Evolutionary conservation across 1,140 invertebrate species (phyloP).

Genomic region (Lerema accius): DNA sequence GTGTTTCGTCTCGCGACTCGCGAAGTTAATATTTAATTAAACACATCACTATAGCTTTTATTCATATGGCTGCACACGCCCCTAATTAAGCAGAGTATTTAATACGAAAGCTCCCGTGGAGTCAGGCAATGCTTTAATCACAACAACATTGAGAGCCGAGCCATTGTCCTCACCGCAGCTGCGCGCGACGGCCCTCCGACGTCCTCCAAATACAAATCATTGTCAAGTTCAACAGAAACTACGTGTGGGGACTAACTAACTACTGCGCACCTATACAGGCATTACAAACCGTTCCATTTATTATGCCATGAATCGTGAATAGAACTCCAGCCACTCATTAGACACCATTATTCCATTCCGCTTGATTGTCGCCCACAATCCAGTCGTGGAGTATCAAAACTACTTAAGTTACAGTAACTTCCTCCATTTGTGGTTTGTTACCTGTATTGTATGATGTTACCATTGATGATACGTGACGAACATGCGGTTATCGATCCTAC

Average conservation of each 20-base stretch:
- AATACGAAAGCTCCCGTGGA: conserved; percentile 38
- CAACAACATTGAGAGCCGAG: conserved; percentile 44
- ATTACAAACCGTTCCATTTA: conserved; percentile 26
- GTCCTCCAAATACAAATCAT: conserved; percentile 70
- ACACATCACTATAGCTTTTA: background rate
- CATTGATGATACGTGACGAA: conserved; percentile 28
- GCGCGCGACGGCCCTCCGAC: conserved; percentile 46
- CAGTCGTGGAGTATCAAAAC: conserved; percentile 14
- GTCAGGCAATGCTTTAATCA: conserved; percentile 45
- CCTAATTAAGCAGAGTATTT: conserved; percentile 36
- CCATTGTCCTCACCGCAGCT: conserved; percentile 62
- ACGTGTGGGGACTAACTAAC: conserved; percentile 49
- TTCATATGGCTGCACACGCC: conserved; percentile 17
- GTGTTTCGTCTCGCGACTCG: background rate
- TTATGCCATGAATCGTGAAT: conserved; percentile 7
- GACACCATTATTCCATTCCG: conserved; percentile 18
- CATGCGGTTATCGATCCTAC: conserved; percentile 14
- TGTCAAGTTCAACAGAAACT: conserved; percentile 70
- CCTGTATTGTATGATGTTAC: conserved; percentile 30
- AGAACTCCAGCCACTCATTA: conserved; percentile 14
- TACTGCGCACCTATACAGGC: conserved; percentile 7
- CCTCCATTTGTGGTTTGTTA: conserved; percentile 40
- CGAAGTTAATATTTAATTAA: conserved; percentile 4
- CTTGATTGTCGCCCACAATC: conserved; percentile 12
- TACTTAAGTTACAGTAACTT: conserved; percentile 37